Percentiles rank a stretch among this genome's conserved stretches.
phyloP scores from a whole-genome alignment of 2,888 invertebrate species.

The Dugesia japonica region DNA sequence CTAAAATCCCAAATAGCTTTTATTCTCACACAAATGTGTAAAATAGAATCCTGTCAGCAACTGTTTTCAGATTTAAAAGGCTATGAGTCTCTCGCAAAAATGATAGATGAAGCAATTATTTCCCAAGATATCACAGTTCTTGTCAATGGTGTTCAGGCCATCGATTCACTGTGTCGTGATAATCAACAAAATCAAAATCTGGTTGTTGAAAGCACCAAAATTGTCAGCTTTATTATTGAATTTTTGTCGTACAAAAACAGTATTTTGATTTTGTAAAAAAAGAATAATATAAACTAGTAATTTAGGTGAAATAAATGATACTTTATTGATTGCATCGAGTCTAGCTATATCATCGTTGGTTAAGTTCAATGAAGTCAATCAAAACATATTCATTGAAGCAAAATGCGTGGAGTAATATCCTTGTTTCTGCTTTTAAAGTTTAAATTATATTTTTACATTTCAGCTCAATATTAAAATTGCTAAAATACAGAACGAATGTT shows the following conservation, averaged over 20 bases:
- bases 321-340: not conserved
- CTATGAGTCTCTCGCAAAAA: not conserved
- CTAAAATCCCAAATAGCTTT: not conserved
- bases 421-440: not conserved
- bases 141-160: constrained; percentile 5
- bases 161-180: constrained; percentile 38
- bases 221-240: constrained; percentile 43
- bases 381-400: not conserved
- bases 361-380: not conserved
- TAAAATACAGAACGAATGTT: constrained; percentile 41
- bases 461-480: constrained; percentile 45
- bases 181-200: constrained; percentile 43
- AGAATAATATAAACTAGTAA: not conserved
- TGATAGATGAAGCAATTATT: not conserved
- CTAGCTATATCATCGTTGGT: not conserved
- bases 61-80: constrained; percentile 4
- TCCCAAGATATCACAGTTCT: not conserved
- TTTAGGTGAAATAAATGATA: not conserved
- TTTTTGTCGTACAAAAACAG: constrained; percentile 37
- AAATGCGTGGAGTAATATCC: not conserved
- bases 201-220: constrained; percentile 39
- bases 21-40: not conserved
- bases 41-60: not conserved
- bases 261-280: not conserved
- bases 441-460: not conserved